Conservation (phyloP, 2,888 invertebrate species). For the Macrosoma leucophasiata region DNA sequence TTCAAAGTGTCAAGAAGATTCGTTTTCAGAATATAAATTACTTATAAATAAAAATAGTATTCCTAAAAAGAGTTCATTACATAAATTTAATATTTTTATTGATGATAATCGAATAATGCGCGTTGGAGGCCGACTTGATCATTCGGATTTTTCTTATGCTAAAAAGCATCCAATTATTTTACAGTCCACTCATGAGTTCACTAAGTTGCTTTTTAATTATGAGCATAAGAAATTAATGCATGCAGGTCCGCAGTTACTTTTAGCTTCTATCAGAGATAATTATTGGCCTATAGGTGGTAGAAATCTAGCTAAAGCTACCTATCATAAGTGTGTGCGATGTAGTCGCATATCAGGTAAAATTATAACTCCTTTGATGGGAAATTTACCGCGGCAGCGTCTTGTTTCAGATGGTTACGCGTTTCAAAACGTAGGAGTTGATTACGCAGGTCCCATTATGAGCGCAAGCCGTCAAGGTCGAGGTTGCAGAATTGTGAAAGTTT, state of each 20-base stretch:
- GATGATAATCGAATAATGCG: conserved; percentile 23
- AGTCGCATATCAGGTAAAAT: conserved; percentile 22
- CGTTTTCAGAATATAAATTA: conserved; percentile 24
- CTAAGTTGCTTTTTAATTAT: conserved; percentile 17
- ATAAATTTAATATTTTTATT: conserved; percentile 24
- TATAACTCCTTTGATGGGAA: conserved; percentile 23
- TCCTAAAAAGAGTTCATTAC: conserved; percentile 15
- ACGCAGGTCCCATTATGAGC: conserved; percentile 21
- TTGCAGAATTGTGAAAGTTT: conserved; percentile 20
- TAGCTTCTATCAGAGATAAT: conserved; percentile 10
- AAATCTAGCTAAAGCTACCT: conserved; percentile 22
- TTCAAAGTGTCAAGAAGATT: conserved; percentile 18
- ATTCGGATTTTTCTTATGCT: conserved; percentile 19
- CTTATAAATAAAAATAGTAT: conserved; percentile 14
- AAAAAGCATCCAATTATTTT: conserved; percentile 29
- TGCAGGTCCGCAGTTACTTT: conserved; percentile 24
- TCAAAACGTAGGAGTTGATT: conserved; percentile 20
- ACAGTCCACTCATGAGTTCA: conserved; percentile 27
- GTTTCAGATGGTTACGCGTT: conserved; percentile 10
- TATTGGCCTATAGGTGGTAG: conserved; percentile 15
- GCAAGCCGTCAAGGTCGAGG: conserved; percentile 19
- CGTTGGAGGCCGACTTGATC: conserved; percentile 27
- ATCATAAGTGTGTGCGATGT: conserved; percentile 21
- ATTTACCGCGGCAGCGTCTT: conserved; percentile 24
- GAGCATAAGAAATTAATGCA: conserved; percentile 21